phyloP scores from a whole-genome alignment of 2,888 invertebrate species.

The Amiota mariae region DNA sequence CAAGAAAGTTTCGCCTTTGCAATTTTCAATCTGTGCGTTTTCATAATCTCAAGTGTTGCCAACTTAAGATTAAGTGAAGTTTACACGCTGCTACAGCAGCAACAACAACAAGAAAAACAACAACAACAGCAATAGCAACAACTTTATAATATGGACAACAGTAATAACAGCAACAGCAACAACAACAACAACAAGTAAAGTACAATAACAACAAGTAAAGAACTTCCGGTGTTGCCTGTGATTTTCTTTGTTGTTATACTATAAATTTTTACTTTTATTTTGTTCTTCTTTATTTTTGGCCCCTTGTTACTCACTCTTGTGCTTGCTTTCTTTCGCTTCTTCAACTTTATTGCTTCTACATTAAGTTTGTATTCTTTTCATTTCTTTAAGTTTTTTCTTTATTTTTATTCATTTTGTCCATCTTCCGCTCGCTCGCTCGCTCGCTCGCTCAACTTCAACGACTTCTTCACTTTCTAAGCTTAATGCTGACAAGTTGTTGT shows the following conservation, averaged over 20 bases:
- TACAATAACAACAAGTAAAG: slow-evolving; percentile 4
- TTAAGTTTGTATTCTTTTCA: slow-evolving; percentile 47
- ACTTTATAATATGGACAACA: slow-evolving; percentile 43
- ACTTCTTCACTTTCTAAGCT: slow-evolving; percentile 1
- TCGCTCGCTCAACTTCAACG: slow-evolving; percentile 29
- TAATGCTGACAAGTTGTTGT: slow-evolving; percentile 24
- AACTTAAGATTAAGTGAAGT: slow-evolving; percentile 62
- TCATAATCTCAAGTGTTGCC: slow-evolving; percentile 55
- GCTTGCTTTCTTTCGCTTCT: slow-evolving; percentile 31
- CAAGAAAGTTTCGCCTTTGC: slow-evolving; percentile 48
- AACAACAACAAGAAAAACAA: slow-evolving; percentile 47
- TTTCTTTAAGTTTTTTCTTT: slow-evolving; percentile 31
- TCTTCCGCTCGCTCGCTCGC: no score
- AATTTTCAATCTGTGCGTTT: slow-evolving; percentile 63
- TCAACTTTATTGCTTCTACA: slow-evolving; percentile 51
- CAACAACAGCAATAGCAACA: slow-evolving; percentile 33
- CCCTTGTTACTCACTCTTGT: background rate
- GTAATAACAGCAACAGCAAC: slow-evolving; percentile 28
- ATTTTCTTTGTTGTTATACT: slow-evolving; percentile 27
- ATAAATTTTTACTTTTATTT: slow-evolving; percentile 7
- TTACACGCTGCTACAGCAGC: slow-evolving; percentile 43
- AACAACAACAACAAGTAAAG: slow-evolving; percentile 21
- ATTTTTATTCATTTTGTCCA: slow-evolving; percentile 37
- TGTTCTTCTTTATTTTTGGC: slow-evolving; percentile 16
- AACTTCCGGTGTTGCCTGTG: slow-evolving; percentile 39